phyloP scores from a whole-genome alignment of 2,888 invertebrate species.

The Therioaphis trifolii region DNA sequence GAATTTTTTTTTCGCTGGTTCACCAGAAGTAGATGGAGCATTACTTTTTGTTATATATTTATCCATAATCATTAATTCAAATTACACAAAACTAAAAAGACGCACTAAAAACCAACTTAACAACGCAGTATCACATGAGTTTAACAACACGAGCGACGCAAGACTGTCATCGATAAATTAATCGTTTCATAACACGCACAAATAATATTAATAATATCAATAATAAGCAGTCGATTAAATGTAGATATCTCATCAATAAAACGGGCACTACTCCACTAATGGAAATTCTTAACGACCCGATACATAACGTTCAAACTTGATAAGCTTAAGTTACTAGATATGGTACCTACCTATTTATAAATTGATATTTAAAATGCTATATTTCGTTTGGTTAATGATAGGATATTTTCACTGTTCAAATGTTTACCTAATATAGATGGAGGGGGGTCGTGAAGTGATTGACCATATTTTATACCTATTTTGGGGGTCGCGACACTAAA shows the following conservation, averaged over 20 bases:
- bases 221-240: constrained; percentile 20
- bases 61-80: no score
- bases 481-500: no score
- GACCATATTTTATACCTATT: no score
- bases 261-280: background rate
- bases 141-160: constrained; percentile 9
- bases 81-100: constrained; percentile 33
- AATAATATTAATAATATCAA: constrained; percentile 9
- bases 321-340: constrained; percentile 19
- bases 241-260: constrained; percentile 28
- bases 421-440: constrained; percentile 5
- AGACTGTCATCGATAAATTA: constrained; percentile 8
- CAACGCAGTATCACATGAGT: constrained; percentile 4
- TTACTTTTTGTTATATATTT: constrained; percentile 23
- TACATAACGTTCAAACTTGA: constrained; percentile 25
- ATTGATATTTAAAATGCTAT: constrained; percentile 14
- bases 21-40: constrained; percentile 17
- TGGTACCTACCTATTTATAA: constrained; percentile 10
- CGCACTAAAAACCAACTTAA: constrained; percentile 18
- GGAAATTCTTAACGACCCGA: constrained; percentile 13
- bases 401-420: no score
- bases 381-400: background rate
- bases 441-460: background rate
- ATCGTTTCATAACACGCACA: constrained; percentile 13
- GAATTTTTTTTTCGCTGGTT: constrained; percentile 3